Conservation (phyloP, 2,113 vertebrate genomes). For the Coracopsis vasa region DNA sequence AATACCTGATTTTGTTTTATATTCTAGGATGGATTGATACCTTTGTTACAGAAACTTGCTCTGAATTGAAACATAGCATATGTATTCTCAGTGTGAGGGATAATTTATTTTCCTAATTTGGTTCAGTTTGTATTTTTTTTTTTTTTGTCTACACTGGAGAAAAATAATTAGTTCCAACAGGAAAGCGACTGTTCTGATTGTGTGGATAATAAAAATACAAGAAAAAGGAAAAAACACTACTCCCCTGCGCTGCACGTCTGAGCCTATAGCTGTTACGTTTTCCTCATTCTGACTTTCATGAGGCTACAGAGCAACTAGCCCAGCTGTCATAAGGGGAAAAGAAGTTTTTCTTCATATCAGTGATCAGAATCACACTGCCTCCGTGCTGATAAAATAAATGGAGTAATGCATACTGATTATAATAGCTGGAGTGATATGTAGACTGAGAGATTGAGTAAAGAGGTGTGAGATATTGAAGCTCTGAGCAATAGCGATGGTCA, state of each 20-base stretch:
- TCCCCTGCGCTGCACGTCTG: not conserved
- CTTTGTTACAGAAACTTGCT: not conserved
- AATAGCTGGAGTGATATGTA: not conserved
- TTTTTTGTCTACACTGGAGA: not conserved
- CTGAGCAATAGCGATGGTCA: not conserved
- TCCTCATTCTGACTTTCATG: not conserved
- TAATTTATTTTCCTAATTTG: slow-evolving; percentile 22
- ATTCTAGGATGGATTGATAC: not conserved
- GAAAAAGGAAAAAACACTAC: not conserved
- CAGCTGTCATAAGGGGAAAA: not conserved
- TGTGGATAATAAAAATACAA: not conserved
- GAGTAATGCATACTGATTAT: not conserved
- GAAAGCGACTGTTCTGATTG: not conserved
- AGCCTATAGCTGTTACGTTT: not conserved
- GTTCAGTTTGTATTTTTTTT: not conserved
- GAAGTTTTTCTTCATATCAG: not conserved
- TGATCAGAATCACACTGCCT: not conserved
- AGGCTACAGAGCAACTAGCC: not conserved
- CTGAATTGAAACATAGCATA: not conserved
- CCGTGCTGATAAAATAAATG: not conserved
- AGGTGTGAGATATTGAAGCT: not conserved
- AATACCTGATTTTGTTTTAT: not conserved
- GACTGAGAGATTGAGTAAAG: not conserved
- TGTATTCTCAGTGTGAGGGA: not conserved
- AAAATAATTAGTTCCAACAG: not conserved